A percentile compares a stretch with the other conserved stretches of the same genome.
Conservation (phyloP, 2,888 invertebrate species). For the Ectemnius lituratus region DNA sequence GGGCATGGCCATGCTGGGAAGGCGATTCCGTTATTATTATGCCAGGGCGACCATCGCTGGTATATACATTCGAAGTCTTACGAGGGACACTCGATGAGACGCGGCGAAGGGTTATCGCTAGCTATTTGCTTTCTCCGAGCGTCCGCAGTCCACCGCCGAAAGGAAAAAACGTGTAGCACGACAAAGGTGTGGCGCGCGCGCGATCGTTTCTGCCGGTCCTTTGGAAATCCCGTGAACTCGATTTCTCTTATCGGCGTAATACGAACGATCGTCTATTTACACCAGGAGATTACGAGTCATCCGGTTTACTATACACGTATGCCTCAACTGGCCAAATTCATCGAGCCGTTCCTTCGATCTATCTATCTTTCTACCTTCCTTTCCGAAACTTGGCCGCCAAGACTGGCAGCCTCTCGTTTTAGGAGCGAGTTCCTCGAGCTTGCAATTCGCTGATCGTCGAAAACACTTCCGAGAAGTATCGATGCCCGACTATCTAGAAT, state of each 20-base stretch:
- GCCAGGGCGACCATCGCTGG: conserved; percentile 17
- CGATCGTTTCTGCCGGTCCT: conserved; percentile 11
- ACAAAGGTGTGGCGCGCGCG: conserved; percentile 50
- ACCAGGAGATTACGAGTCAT: conserved; percentile 23
- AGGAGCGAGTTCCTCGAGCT: neutral
- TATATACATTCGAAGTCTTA: conserved; percentile 23
- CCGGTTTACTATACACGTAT: conserved; percentile 3
- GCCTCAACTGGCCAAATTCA: conserved; percentile 8
- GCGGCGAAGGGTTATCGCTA: conserved; percentile 31
- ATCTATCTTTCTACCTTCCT: neutral
- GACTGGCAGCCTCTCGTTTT: neutral
- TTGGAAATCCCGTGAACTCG: conserved; percentile 18
- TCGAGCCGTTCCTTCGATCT: neutral
- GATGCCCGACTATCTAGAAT: neutral
- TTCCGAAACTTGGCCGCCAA: neutral
- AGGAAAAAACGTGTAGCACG: conserved; percentile 15
- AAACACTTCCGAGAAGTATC: conserved; percentile 3
- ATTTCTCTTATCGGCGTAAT: conserved; percentile 37
- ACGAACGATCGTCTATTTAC: conserved; percentile 25
- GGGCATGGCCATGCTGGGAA: conserved; percentile 14
- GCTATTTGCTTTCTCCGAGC: conserved; percentile 33
- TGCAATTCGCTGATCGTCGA: neutral
- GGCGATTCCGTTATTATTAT: conserved; percentile 24
- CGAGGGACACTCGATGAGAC: conserved; percentile 20
- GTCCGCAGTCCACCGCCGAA: conserved; percentile 15